These are phyloP conservation scores for Seriola aureovittata DNA, from an alignment of 2,113 vertebrate species.

Conservation along the genomic window DNA sequence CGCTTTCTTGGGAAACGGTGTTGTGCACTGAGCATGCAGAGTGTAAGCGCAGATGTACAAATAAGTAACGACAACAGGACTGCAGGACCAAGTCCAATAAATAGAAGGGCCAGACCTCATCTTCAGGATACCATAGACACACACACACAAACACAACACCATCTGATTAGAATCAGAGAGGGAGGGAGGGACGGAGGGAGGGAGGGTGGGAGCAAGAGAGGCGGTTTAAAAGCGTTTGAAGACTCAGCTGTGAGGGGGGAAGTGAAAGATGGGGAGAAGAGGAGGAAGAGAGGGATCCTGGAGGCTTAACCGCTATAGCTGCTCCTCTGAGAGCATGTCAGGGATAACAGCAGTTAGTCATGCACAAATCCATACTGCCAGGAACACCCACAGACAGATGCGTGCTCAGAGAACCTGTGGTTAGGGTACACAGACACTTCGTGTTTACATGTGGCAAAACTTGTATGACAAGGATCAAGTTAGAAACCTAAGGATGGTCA, in stretches of 20 bases:
- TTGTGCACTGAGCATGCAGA: not conserved
- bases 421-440: not conserved
- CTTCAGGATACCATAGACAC: constrained; percentile 6
- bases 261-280: constrained; percentile 34
- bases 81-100: constrained; percentile 15
- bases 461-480: not conserved
- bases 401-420: constrained; percentile 30
- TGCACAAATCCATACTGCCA: constrained; percentile 60
- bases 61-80: constrained; percentile 11
- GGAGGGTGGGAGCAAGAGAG: constrained; percentile 5
- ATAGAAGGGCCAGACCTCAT: constrained; percentile 33
- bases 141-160: constrained; percentile 25
- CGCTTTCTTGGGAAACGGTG: not conserved
- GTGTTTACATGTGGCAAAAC: constrained; percentile 19
- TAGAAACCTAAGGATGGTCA: not conserved
- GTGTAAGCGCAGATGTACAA: constrained; percentile 20
- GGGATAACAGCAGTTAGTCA: constrained; percentile 64
- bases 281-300: constrained; percentile 44
- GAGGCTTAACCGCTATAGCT: constrained; percentile 54
- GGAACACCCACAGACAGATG: constrained; percentile 44
- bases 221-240: constrained; percentile 29
- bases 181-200: not conserved
- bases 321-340: constrained; percentile 51
- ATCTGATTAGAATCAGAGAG: constrained; percentile 41
- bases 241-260: constrained; percentile 14